Base-by-base conservation (phyloP, 2,888 invertebrate genomes). In the Homarus gammarus region DNA sequence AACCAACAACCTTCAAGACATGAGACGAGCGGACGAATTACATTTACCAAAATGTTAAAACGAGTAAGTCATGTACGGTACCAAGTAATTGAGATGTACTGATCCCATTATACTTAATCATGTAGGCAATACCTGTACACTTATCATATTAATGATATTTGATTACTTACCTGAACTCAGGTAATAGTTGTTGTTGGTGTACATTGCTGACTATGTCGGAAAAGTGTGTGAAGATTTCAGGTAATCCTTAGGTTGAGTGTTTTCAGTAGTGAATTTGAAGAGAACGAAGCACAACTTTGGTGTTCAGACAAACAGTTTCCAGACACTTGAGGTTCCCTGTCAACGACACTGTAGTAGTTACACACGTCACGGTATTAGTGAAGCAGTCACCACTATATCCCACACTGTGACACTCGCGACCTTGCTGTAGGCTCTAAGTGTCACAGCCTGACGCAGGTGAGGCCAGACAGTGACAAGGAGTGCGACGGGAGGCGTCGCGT, bases 181-280 rank as follows among this genome's bases (percentile, higher is more conserved):
- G 49, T 84, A 84, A 40, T 75, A 84, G 73, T 75, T 84, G 75
- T n/a, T 84, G 84, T 51, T n/a, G n/a, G n/a, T 75, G 73, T 84
- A 84, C 84, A 84, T 84, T 5, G 27, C 75, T 40, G 6, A n/a
- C 18, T 22, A 12, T 38, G 18, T 38, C 18, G 36, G 36, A 79
- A 15, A 56, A 36, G n/a, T 27, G 38, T 40, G 61, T 27, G 15
- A 1, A 56, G n/a, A 27, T 27, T 27, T n/a, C 64, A 3, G 79
- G 61, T 79, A 79, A 79, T 79, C 61, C 79, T 38, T 22, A 38
- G 56, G 36, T 36, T 22, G 22, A 56, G 31, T 22, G 64, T 22
- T 64, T 22, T 27, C 27, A 27, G 22, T 5, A 27, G 64, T 27
- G 18, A 64, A 27, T 5, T 12, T 44, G 44, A 12, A 44, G 44